Evolutionary conservation across 2,888 invertebrate species (phyloP).

Genomic region (Ypsolopha scabrella): DNA sequence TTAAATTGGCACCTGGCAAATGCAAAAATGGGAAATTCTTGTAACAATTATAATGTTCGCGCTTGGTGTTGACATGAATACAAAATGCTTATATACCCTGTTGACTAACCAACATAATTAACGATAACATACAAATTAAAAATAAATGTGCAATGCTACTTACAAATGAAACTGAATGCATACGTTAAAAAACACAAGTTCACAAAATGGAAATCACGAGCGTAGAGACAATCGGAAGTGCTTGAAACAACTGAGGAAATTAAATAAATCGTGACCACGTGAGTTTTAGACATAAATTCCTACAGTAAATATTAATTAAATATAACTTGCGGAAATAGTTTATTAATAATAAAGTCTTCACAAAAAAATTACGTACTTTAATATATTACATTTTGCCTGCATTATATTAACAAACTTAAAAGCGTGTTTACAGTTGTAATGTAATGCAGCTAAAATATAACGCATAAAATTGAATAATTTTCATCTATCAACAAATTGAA

Average conservation of each 20-base stretch:
- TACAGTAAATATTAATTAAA: constrained; percentile 7
- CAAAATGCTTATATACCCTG: constrained; percentile 42
- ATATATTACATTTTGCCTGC: too few species aligned
- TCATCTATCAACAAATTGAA: constrained; percentile 62
- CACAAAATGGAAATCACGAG: not conserved
- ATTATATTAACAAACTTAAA: too few species aligned
- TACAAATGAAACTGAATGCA: not conserved
- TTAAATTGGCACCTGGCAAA: constrained; percentile 1
- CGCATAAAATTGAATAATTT: too few species aligned
- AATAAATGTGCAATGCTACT: constrained; percentile 1
- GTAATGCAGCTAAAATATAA: too few species aligned
- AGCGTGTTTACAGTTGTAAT: too few species aligned
- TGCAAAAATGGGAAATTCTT: constrained; percentile 1
- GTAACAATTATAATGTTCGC: not conserved
- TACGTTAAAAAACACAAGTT: not conserved
- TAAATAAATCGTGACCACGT: constrained; percentile 17
- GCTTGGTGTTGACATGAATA: constrained; percentile 4
- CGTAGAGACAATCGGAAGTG: not conserved
- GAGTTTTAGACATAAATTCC: constrained; percentile 25
- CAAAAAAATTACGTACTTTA: too few species aligned
- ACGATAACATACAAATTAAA: constrained; percentile 1
- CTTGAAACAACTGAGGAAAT: not conserved
- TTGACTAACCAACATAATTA: constrained; percentile 23
- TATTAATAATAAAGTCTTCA: too few species aligned
- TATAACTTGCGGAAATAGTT: too few species aligned